Base-by-base conservation (phyloP, 2,888 invertebrate genomes). In the Gymnosoma rotundatum region DNA sequence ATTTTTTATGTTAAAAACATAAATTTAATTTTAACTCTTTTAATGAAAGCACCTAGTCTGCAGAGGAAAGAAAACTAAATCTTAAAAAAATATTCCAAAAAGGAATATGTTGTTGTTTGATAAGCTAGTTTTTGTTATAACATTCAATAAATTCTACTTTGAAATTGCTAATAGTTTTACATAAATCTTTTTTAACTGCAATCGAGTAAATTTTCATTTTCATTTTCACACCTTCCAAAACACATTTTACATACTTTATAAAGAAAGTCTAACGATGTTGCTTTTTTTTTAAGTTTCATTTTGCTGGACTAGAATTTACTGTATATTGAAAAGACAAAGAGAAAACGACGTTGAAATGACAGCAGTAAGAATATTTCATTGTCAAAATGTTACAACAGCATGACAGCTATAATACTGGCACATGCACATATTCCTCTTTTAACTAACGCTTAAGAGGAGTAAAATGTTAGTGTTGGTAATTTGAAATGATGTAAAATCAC, bases 181-280 rank as follows among this genome's bases (percentile, higher is more conserved):
- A 67, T 66, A 67, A 80, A 60, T 67, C 66, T 60, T 7, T 45
- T 52, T 42, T 25, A 60, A 18, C 32, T 79, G 58, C 54, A 61
- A 61, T 67, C 45, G 85, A 90, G 87, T 89, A 90, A 90, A 90
- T 90, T 90, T 90, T 89, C 88, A 90, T 90, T 89, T 90, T 89
- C 88, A 89, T 90, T 89, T 90, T 90, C 89, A 90, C 91, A 90
- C 90, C 90, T 90, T 89, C 90, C 89, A 90, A 25, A 25, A 88
- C 89, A 87, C 88, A 88, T 88, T 88, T 89, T 8, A 8, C 88
- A 89, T 88, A 89, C 87, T 89, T 61, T 21, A n/a, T 60, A n/a
- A 20, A 52, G 14, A 20, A 18, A 60, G 52, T 73, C 42, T 18
- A 20, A 66, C 25, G 25, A 48, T 48, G 63, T 60, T 48, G 9